phyloP scores from a whole-genome alignment of 2,113 vertebrate genomes.

The Rattus rattus region DNA sequence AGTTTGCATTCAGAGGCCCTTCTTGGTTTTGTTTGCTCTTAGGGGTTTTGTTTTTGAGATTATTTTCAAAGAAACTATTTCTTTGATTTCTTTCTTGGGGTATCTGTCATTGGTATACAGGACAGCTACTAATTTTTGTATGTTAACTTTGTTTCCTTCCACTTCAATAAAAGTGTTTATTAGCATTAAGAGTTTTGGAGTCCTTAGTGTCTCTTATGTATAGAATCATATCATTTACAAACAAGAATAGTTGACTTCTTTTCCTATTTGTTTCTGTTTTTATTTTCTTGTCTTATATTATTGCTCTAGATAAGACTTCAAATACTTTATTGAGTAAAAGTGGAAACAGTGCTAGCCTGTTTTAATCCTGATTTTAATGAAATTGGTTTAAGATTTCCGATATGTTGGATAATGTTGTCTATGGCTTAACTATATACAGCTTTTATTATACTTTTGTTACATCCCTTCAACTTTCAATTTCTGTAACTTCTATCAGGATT shows the following conservation, averaged over 20 bases:
- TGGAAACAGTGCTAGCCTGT: not conserved
- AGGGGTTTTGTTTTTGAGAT: not conserved
- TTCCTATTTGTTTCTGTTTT: not conserved
- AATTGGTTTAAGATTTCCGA: not conserved
- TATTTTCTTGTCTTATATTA: not conserved
- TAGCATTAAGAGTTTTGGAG: not conserved
- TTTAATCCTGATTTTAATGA: not conserved
- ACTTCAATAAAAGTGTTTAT: not conserved
- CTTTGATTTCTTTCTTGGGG: not conserved
- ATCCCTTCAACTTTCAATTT: not conserved
- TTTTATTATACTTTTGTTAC: not conserved
- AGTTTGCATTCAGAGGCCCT: not conserved
- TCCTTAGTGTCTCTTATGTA: not conserved
- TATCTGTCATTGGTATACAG: not conserved
- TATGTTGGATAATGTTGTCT: not conserved
- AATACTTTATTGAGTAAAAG: not conserved
- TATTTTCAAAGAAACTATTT: not conserved
- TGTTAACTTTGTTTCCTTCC: not conserved
- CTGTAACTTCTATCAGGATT: not conserved
- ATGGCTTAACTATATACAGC: not conserved
- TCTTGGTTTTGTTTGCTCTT: not conserved
- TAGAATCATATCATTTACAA: not conserved
- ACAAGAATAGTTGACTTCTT: not conserved
- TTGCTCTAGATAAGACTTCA: not conserved
- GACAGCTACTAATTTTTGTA: not conserved